Base-by-base conservation (phyloP, 2,113 vertebrate species). In the Xenopus borealis region DNA sequence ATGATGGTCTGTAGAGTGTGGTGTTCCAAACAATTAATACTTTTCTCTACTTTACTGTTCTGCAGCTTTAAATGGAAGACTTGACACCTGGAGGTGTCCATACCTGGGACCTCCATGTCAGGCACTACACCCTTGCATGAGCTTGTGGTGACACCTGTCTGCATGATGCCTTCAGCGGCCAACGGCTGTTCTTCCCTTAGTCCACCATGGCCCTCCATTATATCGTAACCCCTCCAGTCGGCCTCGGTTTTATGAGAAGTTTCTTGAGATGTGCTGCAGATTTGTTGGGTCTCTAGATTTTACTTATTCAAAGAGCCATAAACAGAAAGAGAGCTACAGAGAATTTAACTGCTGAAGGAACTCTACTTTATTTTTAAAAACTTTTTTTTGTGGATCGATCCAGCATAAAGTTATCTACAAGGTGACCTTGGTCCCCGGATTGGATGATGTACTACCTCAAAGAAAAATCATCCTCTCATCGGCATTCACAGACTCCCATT, bases 141-240 rank as follows among this genome's bases (percentile, higher is more conserved):
- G 73, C 73, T 76, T 76, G 73, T 76, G 73, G 73, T 76, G 73
- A 76, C 73, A 76, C 73, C 72, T 75, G 73, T 76, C 73, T 76
- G 73, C 73, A 76, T 76, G 73, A 76, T 69, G 73, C 73, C 73
- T 76, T 63, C 57, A 69, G 66, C 58, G 58, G 73, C 73, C 73
- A 76, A 76, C 69, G 73, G 73, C 73, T 76, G 73, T 76, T 62
- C 58, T 69, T 76, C 66, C 72, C 73, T 69, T 69, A 69, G 73
- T 66, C 73, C 33, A 76, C 73, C 73, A 69, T 46, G 73, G 73
- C 73, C 58, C 58, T 55, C 58, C 23, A 45, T 50, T 68, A 62
- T 40, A 40, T 50, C 50, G 30, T 66, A 44, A 46, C 16, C 59
- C 66, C 66, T 69, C 46, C 46, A 76, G 66, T 46, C n/a, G 66